Percentiles rank a stretch among this genome's conserved stretches.
phyloP scores from a whole-genome alignment of 30 jellyfish, hydroid and myxozoan species.

The Turritopsis dohrnii region DNA sequence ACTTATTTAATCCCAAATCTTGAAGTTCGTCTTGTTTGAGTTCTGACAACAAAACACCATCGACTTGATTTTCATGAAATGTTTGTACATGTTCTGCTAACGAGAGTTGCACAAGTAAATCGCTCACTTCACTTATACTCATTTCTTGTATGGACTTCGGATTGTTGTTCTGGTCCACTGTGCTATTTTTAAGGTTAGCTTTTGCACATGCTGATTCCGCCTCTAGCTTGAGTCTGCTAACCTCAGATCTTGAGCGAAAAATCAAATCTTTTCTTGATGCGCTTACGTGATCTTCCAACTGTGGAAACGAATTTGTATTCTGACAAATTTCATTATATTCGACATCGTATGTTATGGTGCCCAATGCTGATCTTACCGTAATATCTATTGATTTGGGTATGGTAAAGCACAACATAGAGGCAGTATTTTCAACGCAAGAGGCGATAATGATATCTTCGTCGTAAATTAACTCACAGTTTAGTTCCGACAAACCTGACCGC shows the following conservation, averaged over 20 bases:
- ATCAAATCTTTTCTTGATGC: neutral
- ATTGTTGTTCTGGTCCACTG: too few species aligned
- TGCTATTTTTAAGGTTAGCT: neutral
- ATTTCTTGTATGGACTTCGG: constrained; percentile 12
- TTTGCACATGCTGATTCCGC: neutral
- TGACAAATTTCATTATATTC: constrained; percentile 46
- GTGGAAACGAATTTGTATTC: constrained; percentile 31
- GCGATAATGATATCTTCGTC: constrained; percentile 49
- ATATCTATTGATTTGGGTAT: constrained; percentile 55
- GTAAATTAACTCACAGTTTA: constrained; percentile 12
- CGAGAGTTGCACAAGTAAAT: constrained; percentile 31
- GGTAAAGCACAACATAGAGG: constrained; percentile 36
- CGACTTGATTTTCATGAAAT: constrained; percentile 56
- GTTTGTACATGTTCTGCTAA: constrained; percentile 38
- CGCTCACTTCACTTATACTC: constrained; percentile 36
- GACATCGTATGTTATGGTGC: constrained; percentile 43
- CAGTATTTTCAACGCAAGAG: constrained; percentile 48
- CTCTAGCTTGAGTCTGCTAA: neutral
- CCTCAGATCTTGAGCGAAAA: neutral
- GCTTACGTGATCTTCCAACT: neutral
- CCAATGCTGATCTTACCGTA: constrained; percentile 53
- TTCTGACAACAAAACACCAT: constrained; percentile 54
- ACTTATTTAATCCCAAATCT: constrained; percentile 45
- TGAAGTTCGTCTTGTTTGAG: constrained; percentile 46
- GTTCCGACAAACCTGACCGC: neutral